A percentile compares a stretch with the other conserved stretches of the same genome.
Conservation (phyloP, 2,797 vertebrate genomes). For the Halcyon badia region DNA sequence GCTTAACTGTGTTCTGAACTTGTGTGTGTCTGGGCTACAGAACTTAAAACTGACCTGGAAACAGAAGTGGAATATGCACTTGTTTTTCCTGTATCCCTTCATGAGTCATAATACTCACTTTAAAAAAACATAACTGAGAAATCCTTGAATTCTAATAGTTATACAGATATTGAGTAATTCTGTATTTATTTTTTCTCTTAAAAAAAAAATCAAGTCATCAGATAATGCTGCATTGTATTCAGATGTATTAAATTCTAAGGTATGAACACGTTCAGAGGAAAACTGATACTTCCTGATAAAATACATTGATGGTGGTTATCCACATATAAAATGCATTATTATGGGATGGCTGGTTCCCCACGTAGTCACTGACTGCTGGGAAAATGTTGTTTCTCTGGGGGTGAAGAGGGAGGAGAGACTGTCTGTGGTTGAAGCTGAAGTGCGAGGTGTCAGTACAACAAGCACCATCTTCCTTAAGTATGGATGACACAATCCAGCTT, state of each 20-base stretch:
- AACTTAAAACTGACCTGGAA: neutral
- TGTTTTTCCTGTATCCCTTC: neutral
- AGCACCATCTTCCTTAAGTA: neutral
- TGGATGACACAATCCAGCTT: neutral
- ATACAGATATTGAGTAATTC: neutral
- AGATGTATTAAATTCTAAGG: neutral
- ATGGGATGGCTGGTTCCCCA: neutral
- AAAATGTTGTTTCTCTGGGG: neutral
- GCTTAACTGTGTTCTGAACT: neutral
- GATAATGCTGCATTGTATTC: neutral
- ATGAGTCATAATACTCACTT: neutral
- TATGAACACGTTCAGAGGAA: neutral
- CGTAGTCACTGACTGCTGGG: neutral
- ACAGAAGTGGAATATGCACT: accelerated
- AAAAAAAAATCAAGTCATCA: neutral
- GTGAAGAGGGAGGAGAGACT: neutral
- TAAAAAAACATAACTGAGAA: neutral
- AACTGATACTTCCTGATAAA: neutral
- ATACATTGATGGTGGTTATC: neutral
- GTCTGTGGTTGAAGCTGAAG: neutral
- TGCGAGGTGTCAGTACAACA: neutral
- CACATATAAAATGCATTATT: neutral
- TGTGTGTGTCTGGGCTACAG: neutral
- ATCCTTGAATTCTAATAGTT: neutral
- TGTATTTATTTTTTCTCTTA: neutral